Evolutionary conservation across 2,888 invertebrate genomes (phyloP).

Genomic region (Chrysina gloriosa): DNA sequence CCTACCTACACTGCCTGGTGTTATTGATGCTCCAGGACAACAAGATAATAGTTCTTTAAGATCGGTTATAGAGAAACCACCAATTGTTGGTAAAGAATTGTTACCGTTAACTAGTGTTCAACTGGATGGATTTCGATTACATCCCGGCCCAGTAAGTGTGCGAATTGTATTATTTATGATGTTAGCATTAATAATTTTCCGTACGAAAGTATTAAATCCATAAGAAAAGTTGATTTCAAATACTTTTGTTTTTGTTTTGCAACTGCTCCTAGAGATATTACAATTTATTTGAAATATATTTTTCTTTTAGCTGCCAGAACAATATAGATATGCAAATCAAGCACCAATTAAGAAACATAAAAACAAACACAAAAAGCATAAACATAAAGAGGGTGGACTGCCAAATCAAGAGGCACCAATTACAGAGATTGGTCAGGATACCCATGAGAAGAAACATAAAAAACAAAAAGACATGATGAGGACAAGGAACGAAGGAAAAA

Average conservation of each 20-base stretch:
- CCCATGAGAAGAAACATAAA: slow-evolving; percentile 95
- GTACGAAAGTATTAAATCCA: too few relatives aligned
- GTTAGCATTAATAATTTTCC: slow-evolving; percentile 3
- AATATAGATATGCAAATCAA: slow-evolving; percentile 92
- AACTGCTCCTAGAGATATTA: too few relatives aligned
- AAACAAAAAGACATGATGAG: slow-evolving; percentile 92
- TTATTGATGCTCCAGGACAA: slow-evolving; percentile 93
- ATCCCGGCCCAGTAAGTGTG: slow-evolving; percentile 84
- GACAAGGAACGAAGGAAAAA: slow-evolving; percentile 93
- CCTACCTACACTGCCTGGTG: slow-evolving; percentile 93
- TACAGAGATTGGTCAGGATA: slow-evolving; percentile 75
- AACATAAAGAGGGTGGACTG: slow-evolving; percentile 88
- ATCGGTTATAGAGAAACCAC: slow-evolving; percentile 95
- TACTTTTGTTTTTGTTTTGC: too few relatives aligned
- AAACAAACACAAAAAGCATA: slow-evolving; percentile 95
- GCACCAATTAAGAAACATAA: slow-evolving; percentile 93
- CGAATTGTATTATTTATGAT: neutral
- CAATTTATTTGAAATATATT: neutral
- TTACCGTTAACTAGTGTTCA: slow-evolving; percentile 87
- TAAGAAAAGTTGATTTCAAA: too few relatives aligned
- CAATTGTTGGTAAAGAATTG: slow-evolving; percentile 91
- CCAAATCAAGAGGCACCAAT: slow-evolving; percentile 81
- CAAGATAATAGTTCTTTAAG: slow-evolving; percentile 87
- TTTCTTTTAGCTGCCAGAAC: slow-evolving; percentile 83
- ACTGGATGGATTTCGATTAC: slow-evolving; percentile 91